Percentiles rank a stretch among this genome's conserved stretches.
Evolutionary conservation across 2,888 invertebrate genomes (phyloP).

Genomic region (Hedya salicella): DNA sequence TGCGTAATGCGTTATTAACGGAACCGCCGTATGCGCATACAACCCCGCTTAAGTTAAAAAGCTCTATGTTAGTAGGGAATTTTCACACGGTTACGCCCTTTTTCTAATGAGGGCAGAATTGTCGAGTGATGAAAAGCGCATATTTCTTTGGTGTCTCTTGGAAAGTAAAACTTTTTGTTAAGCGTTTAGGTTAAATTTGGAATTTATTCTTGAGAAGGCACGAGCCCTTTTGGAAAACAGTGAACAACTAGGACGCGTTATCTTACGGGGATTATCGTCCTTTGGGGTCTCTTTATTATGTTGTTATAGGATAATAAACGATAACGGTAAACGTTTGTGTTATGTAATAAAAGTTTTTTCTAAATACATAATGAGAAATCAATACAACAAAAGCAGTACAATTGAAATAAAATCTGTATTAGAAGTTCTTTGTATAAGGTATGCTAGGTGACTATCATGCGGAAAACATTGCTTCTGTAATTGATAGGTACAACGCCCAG

Average conservation of each 20-base stretch:
- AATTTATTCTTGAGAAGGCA: background rate
- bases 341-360: too few species aligned
- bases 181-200: slow-evolving; percentile 3
- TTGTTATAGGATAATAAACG: slow-evolving; percentile 11
- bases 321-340: background rate
- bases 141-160: background rate
- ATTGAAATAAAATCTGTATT: too few species aligned
- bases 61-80: slow-evolving; percentile 1
- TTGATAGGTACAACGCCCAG: too few species aligned
- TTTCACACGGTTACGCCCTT: background rate
- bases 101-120: background rate
- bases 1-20: slow-evolving; percentile 52
- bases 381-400: too few species aligned
- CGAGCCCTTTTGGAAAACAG: background rate
- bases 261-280: slow-evolving; percentile 20
- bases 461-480: too few species aligned
- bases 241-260: slow-evolving; percentile 16
- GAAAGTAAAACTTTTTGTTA: slow-evolving; percentile 3
- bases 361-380: too few species aligned
- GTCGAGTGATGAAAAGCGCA: background rate
- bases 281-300: slow-evolving; percentile 14
- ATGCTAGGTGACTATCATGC: too few species aligned
- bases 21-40: slow-evolving; percentile 35
- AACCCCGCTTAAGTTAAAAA: slow-evolving; percentile 1
- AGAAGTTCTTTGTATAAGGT: too few species aligned